Evolutionary conservation across 2,797 vertebrate genomes (phyloP), one percentile per base, ranked within the genome.

Genomic region (Sibirionetta formosa): DNA sequence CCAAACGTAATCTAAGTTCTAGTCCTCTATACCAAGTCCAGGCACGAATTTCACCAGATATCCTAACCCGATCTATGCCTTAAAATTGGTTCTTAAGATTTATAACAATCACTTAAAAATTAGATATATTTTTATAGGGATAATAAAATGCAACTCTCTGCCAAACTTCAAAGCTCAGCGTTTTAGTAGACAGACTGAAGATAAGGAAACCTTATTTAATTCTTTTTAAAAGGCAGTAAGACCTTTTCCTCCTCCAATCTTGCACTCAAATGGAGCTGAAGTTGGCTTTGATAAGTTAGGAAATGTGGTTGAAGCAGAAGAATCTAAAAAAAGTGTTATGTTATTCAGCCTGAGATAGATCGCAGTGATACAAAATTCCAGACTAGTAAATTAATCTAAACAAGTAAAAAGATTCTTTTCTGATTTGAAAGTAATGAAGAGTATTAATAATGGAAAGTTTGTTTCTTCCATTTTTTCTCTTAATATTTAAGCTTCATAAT

Each of bases 371-470:
- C 1, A 1, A 83, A 82, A 81, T 9, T 63, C 31, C 36, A 81
- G 24, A 73, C 56, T 9, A 61, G 48, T 24, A 65, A 82, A 54
- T 5, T 20, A 35, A 51, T 56, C 26, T 44, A 77, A 79, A 4
- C 27, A 53, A 70, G 16, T 33, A 10, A 24, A 83, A 73, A 24
- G 63, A 70, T 4, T 42, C 11, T 19, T 72, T 29, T 27, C 23
- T 23, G 14, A 73, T 14, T 88, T 17, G 70, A 71, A 71, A 71
- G 20, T 7, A 70, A 77, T 1, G 1, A 31, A 27, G 16, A 54
- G 48, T 6, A 13, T 78, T 44, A 80, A 16, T n/a, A 83, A 60
- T 4, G 2, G 16, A 29, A 70, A 69, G 0, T 0, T 4, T 29
- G 27, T 68, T 75, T 76, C 22, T 82, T 27, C 42, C 13, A 6